Base-by-base conservation (phyloP, 2,113 vertebrate species). In the Macrotis lagotis region DNA sequence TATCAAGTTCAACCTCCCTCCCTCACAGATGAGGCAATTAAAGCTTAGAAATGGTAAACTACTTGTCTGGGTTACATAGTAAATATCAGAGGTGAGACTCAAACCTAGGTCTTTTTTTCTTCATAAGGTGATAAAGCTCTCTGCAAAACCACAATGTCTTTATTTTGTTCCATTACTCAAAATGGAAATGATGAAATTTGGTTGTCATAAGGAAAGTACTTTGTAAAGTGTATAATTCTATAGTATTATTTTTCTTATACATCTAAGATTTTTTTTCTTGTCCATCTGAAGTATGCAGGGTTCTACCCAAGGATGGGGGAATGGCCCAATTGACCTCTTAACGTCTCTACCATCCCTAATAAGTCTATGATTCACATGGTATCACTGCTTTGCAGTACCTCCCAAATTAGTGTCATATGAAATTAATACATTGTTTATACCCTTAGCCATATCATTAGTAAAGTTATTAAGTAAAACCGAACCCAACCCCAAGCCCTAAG, bases 361-460 rank as follows among this genome's bases (percentile, higher is more conserved):
- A 90, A 66, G 55, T 48, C 51, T 92, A 88, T 74, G 90, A 91
- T 90, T 91, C 47, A 44, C 25, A 44, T 49, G 10, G 48, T 91
- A 48, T 91, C 91, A 48, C 47, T 89, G 28, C 26, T 51, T 74
- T 91, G 25, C n/a, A 48, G n/a, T 8, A 51, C 50, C 44, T 88
- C 66, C 50, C 66, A 52, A 53, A 12, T 94, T 89, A 55, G 31
- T 5, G 3, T 48, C 55, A 92, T 55, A 6, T 37, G 25, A 93
- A 74, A 31, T 47, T 59, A 44, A 89, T 94, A 53, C 49, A 44
- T 94, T 88, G 74, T 95, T 50, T 8, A 26, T 3, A 83, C 31
- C 19, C 91, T 90, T 37, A 47, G 44, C 92, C 50, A 51, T 2
- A 88, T 88, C 89, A 93, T 95, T 95, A 90, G 52, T 92, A 51